Base-by-base conservation (phyloP, 2,888 invertebrate genomes). In the Myathropa florea region DNA sequence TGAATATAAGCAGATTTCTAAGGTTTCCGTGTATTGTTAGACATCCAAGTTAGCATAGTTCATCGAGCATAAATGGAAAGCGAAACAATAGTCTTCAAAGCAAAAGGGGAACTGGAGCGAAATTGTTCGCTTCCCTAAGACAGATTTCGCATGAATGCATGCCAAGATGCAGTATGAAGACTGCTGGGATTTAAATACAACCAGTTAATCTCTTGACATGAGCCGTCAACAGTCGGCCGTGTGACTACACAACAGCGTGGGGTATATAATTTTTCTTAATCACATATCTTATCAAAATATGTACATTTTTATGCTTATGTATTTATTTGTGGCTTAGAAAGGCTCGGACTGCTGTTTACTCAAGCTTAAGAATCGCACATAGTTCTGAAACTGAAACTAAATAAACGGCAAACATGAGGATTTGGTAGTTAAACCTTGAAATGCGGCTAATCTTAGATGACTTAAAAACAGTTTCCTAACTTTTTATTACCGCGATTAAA, bases 1-100 rank as follows among this genome's bases (percentile, higher is more conserved):
- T 24, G n/a, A n/a, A 61, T 72, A 33, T 65, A 30, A 71, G 33
- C 10, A 30, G 65, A 70, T 68, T 85, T 82, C 21, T 85, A 85
- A 67, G 85, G 85, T 73, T 85, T 85, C 83, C 61, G 36, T 64
- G 18, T 7, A 18, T 46, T 60, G 30, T 21, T 57, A 28, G 24
- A 68, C 39, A 36, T 61, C 53, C 23, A 33, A 71, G 53, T 80
- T 76, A 65, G 55, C 57, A 64, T 46, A 75, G 23, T 57, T 53
- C 36, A 78, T 28, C 57, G 70, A 23, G 57, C 65, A 36, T 71
- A 83, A 59, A 53, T 77, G 30, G 12, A 61, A 36, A 23, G 28
- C 46, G 33, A 18, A 46, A 18, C 4, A 59, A 57, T 63, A 60
- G 23, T 68, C 12, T 30, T 61, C 39, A 61, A 24, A 36, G 14